Evolutionary conservation across 2,888 invertebrate species (phyloP).

Genomic region (Oscheius myriophilus): DNA sequence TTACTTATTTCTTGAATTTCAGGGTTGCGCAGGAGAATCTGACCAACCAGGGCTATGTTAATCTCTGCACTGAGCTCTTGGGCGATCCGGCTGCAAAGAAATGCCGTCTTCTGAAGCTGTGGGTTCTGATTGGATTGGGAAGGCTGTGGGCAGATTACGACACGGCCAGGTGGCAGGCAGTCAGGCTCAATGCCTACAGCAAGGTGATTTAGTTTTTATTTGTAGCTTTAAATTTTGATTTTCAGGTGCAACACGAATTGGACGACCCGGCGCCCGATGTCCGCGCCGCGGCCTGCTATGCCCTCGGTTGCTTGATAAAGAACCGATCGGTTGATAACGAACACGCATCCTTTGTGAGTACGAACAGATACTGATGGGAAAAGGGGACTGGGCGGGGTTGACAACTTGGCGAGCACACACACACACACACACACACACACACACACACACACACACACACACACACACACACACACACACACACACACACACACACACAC

Average conservation of each 20-base stretch:
- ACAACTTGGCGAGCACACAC: no score
- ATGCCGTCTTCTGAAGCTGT: conserved; percentile 75
- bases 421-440: no score
- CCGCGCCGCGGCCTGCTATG: conserved; percentile 90
- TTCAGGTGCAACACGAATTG: conserved; percentile 59
- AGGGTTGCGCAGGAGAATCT: conserved; percentile 79
- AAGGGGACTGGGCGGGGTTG: background rate
- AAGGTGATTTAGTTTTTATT: conserved; percentile 76
- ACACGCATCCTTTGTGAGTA: conserved; percentile 63
- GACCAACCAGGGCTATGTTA: conserved; percentile 82
- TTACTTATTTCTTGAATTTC: conserved; percentile 32
- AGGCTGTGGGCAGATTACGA: conserved; percentile 89
- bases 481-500: no score
- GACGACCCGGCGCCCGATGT: conserved; percentile 87
- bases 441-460: no score
- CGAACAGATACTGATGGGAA: no score
- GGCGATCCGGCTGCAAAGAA: conserved; percentile 75
- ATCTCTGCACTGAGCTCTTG: conserved; percentile 90
- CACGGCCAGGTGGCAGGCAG: conserved; percentile 86
- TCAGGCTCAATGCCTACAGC: conserved; percentile 93
- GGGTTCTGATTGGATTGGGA: conserved; percentile 92
- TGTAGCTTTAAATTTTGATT: background rate
- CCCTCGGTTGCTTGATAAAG: conserved; percentile 78
- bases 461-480: no score
- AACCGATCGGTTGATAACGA: conserved; percentile 67